phyloP scores from a whole-genome alignment of 2,113 vertebrate species.

The Dendropsophus ebraccatus region DNA sequence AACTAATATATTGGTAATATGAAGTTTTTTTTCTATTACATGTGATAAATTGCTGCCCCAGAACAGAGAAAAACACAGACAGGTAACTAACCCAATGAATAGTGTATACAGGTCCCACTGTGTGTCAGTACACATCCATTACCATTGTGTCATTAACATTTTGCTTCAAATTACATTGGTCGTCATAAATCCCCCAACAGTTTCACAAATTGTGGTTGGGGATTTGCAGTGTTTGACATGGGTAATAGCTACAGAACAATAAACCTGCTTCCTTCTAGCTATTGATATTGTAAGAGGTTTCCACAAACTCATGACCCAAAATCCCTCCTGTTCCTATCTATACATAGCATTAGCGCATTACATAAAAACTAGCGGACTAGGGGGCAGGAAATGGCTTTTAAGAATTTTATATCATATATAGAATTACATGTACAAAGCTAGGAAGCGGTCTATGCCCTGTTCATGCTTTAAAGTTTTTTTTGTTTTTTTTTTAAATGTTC shows the following conservation, averaged over 20 bases:
- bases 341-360: neutral
- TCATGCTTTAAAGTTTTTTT: too few species aligned
- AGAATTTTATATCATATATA: neutral
- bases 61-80: neutral
- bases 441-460: neutral
- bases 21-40: neutral
- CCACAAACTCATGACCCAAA: neutral
- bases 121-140: neutral
- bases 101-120: neutral
- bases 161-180: neutral
- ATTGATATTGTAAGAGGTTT: neutral
- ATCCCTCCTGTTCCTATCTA: neutral
- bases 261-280: constrained; percentile 3
- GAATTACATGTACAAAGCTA: neutral
- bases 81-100: too few species aligned
- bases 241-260: constrained; percentile 12
- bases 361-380: neutral
- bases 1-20: neutral
- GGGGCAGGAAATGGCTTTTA: neutral
- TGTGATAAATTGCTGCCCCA: neutral
- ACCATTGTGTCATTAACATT: neutral
- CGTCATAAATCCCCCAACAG: constrained; percentile 14
- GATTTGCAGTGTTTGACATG: neutral
- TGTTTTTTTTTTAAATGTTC: too few species aligned
- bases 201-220: neutral